phyloP scores from a whole-genome alignment of 2,797 vertebrate genomes.

The Hydrophis major region DNA sequence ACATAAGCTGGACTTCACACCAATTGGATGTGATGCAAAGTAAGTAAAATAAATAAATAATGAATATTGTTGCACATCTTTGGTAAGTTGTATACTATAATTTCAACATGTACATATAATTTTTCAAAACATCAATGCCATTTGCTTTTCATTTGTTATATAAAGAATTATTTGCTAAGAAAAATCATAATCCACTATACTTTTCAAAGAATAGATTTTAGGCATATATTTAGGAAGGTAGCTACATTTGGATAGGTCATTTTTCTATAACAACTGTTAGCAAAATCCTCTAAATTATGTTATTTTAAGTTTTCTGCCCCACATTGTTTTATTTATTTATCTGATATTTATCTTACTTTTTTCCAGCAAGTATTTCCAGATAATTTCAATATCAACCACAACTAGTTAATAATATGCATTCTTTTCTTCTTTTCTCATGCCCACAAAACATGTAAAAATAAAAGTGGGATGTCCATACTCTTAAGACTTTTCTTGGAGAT shows the following conservation, averaged over 20 bases:
- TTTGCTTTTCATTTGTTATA: not conserved
- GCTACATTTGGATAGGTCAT: not conserved
- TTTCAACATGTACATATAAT: not conserved
- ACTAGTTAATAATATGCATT: not conserved
- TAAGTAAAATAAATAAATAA: constrained; percentile 56
- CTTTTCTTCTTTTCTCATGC: not conserved
- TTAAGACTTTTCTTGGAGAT: not conserved
- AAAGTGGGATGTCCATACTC: not conserved
- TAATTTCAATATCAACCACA: not conserved
- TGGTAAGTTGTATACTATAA: not conserved
- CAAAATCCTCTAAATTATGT: not conserved
- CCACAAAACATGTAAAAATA: not conserved
- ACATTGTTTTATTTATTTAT: not conserved
- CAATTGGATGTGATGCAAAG: constrained; percentile 81
- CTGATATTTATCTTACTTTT: not conserved
- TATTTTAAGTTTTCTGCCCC: not conserved
- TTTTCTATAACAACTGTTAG: not conserved
- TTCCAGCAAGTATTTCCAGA: not conserved
- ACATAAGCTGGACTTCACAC: constrained; percentile 86
- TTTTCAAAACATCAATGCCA: not conserved
- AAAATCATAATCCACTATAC: not conserved
- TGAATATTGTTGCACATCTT: not conserved
- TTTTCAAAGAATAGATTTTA: not conserved
- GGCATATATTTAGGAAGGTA: not conserved
- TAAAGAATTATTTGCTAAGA: not conserved